These are phyloP conservation scores for Cebus imitator DNA, from an alignment of 2,113 vertebrate species.

Conservation along the genomic window DNA sequence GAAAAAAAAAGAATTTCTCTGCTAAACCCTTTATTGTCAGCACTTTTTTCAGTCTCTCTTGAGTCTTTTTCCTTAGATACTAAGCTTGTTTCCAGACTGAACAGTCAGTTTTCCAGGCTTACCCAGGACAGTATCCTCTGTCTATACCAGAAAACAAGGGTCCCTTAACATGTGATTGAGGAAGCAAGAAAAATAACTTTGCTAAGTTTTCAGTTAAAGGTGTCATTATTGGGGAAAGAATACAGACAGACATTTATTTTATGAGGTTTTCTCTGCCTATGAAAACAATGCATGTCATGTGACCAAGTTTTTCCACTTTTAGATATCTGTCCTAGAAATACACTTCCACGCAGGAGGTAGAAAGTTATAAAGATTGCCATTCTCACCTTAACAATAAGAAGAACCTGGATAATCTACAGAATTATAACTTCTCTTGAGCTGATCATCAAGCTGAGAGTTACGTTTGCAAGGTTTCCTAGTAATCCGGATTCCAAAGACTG, in stretches of 20 bases:
- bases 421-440: not conserved
- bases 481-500: not conserved
- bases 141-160: too few species aligned
- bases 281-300: not conserved
- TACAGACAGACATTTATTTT: not conserved
- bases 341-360: accelerated
- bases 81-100: not conserved
- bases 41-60: not conserved
- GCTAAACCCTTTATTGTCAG: too few species aligned
- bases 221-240: not conserved
- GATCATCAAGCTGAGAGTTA: not conserved
- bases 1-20: not conserved
- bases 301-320: not conserved
- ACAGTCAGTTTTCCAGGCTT: not conserved
- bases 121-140: too few species aligned
- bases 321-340: not conserved
- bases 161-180: not conserved
- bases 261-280: not conserved
- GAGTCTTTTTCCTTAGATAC: not conserved
- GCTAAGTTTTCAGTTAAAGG: not conserved
- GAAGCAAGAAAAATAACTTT: not conserved
- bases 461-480: not conserved
- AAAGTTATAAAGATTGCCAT: not conserved
- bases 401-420: not conserved
- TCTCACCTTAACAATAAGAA: not conserved